Conservation (phyloP, 2,888 invertebrate genomes). For the Lasioglossum villosulum region DNA sequence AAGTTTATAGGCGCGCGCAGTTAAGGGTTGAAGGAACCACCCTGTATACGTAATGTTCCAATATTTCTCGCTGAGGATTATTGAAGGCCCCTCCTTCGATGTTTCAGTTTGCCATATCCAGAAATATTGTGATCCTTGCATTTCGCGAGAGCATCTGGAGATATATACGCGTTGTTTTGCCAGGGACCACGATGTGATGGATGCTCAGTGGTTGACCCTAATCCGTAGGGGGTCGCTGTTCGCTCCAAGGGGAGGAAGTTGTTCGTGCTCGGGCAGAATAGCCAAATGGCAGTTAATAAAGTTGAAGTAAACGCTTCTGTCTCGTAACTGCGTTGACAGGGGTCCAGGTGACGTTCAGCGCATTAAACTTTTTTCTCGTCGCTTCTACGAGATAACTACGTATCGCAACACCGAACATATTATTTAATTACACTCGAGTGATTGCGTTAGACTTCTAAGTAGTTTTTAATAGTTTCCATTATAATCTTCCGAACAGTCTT, state of each 20-base stretch:
- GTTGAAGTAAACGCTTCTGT: constrained; percentile 33
- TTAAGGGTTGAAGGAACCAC: too few relatives aligned
- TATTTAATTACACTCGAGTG: neutral
- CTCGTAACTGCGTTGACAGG: constrained; percentile 8
- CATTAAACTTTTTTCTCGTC: constrained; percentile 8
- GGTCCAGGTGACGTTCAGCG: neutral
- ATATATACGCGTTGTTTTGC: constrained; percentile 52
- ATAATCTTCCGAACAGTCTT: neutral
- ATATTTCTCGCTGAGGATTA: neutral
- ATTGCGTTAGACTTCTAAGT: neutral
- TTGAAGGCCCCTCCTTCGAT: neutral
- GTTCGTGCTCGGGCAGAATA: constrained; percentile 12
- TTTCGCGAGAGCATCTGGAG: constrained; percentile 6
- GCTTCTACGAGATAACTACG: constrained; percentile 1
- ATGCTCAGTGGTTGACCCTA: constrained; percentile 64
- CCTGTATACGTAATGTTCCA: neutral
- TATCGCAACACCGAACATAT: neutral
- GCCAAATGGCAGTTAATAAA: constrained; percentile 56
- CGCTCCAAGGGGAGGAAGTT: constrained; percentile 53
- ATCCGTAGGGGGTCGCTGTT: constrained; percentile 55
- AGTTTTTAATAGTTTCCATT: constrained; percentile 9
- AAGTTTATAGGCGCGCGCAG: too few relatives aligned
- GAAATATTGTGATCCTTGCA: constrained; percentile 24
- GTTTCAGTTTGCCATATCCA: neutral
- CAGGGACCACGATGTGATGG: constrained; percentile 49